Evolutionary conservation across 1,140 invertebrate genomes (phyloP), one percentile per base, ranked within the genome.

Genomic region (Cyclargus thomasi): DNA sequence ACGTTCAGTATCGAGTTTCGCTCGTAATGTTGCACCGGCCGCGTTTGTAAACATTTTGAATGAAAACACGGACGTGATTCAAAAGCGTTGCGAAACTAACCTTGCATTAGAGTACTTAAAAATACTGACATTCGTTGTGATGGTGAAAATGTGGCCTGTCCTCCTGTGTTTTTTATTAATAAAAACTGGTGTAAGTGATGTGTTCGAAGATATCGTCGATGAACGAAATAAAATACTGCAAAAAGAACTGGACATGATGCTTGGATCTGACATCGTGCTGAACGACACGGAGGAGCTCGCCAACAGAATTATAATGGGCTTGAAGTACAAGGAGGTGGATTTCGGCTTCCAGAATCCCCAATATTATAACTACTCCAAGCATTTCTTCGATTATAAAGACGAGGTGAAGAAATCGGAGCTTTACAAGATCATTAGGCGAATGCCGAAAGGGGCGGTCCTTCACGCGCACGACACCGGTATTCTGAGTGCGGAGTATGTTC

Each of bases 371-470:
- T 93, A 94, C 0, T 92, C 92, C 0, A 86, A 92, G 53, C 94
- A 95, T 80, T 97, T 96, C 72, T 93, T 96, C 64, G 84, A 92
- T 22, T 92, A 92, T 0, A 95, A 93, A 72, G 72, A 89, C 0
- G 57, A 92, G 11, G 94, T 96, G 17, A 93, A 95, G 22, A 76
- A 92, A 4, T 95, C 95, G 0, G 72, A 91, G 22, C 91, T 97
- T 0, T 97, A 93, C 70, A 81, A 93, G 62, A 90, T 96, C 3
- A 92, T 97, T 10, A 82, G 92, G 68, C 83, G 90, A 39, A 93
- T 95, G 91, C 94, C 95, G 5, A 95, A 95, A 91, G 96, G 95
- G 11, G 93, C 93, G 0, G 91, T 94, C 0, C 89, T 97, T 0
- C 96, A 97, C 76, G 86, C 92, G 1, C 96, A 97, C 70, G 94